These are phyloP conservation scores for Ceratoteleas bidentatus DNA, from an alignment of 1,140 invertebrate species.

Conservation along the genomic window DNA sequence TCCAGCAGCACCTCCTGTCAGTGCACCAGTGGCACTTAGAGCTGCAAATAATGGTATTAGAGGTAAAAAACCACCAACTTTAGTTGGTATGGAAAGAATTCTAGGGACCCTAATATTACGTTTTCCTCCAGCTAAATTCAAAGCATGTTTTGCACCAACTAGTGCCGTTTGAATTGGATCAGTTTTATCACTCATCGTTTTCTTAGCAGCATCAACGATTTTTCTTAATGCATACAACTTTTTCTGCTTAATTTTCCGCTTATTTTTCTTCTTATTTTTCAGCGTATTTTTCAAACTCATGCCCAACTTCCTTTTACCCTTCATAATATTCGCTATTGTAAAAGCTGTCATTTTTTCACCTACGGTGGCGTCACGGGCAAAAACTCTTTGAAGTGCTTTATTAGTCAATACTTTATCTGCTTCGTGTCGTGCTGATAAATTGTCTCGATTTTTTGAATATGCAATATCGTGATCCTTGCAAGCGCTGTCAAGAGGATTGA, in stretches of 20 bases:
- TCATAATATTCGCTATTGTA: conserved; percentile 7
- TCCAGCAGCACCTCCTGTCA: conserved; percentile 15
- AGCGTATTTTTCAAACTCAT: conserved; percentile 38
- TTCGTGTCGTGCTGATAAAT: conserved; percentile 57
- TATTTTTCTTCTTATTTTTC: too few species aligned
- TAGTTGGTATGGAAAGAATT: conserved; percentile 14
- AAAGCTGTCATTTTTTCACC: conserved; percentile 31
- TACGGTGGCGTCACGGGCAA: conserved; percentile 15
- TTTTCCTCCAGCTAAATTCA: conserved; percentile 8
- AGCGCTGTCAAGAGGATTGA: conserved; percentile 78
- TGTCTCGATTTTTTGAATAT: conserved; percentile 65
- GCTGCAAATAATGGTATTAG: conserved; percentile 51
- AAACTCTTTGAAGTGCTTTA: background rate
- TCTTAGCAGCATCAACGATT: conserved; percentile 12
- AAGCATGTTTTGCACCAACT: background rate
- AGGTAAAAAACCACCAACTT: conserved; percentile 14
- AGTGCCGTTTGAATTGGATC: background rate
- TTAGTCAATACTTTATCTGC: conserved; percentile 3
- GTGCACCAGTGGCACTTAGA: conserved; percentile 42
- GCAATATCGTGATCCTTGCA: conserved; percentile 75
- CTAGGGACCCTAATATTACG: conserved; percentile 3
- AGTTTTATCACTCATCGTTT: background rate
- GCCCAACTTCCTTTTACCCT: conserved; percentile 33
- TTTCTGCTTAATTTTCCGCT: background rate
- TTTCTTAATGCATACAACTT: background rate